Conservation (phyloP, 2,113 vertebrate genomes). For the Cavia aperea region DNA sequence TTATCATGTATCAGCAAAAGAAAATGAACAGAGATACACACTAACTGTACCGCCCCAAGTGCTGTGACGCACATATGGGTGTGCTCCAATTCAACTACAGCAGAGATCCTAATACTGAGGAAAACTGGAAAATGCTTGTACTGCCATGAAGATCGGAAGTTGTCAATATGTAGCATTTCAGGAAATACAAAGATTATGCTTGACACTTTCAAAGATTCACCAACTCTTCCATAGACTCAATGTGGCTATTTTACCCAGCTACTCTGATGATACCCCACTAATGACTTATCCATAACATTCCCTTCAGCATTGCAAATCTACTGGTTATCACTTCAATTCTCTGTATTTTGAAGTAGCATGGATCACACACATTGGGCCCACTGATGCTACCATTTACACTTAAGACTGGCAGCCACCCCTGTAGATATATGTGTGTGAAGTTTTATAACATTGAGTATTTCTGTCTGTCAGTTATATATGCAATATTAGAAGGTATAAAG, state of each 20-base stretch:
- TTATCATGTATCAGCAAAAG: neutral
- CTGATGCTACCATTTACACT: neutral
- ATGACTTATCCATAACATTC: neutral
- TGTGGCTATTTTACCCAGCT: neutral
- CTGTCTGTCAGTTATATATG: neutral
- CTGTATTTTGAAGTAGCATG: fast-evolving
- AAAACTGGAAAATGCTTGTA: neutral
- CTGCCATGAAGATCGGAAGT: neutral
- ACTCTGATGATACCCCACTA: neutral
- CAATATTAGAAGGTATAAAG: neutral
- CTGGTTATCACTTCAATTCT: neutral
- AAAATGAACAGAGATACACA: neutral
- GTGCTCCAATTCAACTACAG: neutral
- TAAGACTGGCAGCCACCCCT: neutral
- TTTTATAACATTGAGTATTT: neutral
- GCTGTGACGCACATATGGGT: too few relatives aligned
- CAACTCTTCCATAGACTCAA: neutral
- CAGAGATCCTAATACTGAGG: neutral
- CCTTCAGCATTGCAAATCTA: neutral
- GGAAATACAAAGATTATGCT: neutral
- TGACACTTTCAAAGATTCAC: neutral
- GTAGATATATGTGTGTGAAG: neutral
- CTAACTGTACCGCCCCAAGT: fast-evolving
- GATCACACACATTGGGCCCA: fast-evolving
- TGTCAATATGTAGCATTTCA: neutral